Percentiles rank a stretch among this genome's conserved stretches.
Evolutionary conservation across 2,888 invertebrate genomes (phyloP).

Genomic region (Stratiomys singularior): DNA sequence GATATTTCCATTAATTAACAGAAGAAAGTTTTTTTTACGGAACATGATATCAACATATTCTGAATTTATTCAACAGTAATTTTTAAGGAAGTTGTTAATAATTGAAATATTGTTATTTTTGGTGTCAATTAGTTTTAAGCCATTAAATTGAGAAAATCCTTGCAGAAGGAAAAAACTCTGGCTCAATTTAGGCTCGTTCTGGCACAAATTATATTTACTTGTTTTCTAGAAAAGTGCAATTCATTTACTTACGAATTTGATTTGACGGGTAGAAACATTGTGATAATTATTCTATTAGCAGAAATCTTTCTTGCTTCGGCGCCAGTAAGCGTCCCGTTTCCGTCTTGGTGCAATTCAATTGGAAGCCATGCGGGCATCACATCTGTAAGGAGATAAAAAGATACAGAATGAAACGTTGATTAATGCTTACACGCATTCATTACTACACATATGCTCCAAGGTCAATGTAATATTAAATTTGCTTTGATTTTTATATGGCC

Average conservation of each 20-base stretch:
- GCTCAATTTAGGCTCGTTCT: no score
- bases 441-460: not conserved
- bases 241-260: constrained; percentile 63
- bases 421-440: not conserved
- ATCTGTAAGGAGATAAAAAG: constrained; percentile 31
- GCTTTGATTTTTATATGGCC: not conserved
- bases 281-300: constrained; percentile 23
- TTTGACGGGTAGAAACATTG: constrained; percentile 65
- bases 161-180: no score
- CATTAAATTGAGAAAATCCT: no score
- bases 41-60: no score
- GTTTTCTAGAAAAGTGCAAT: not conserved
- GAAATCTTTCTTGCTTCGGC: not conserved
- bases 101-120: not conserved
- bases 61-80: not conserved
- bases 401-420: not conserved
- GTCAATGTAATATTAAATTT: constrained; percentile 3
- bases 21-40: not conserved
- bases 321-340: not conserved
- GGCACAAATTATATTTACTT: no score
- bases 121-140: no score
- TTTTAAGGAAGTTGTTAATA: not conserved
- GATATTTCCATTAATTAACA: no score
- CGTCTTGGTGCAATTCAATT: constrained; percentile 4
- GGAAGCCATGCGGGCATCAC: constrained; percentile 27